A percentile compares a stretch with the other conserved stretches of the same genome.
phyloP scores from a whole-genome alignment of 1,140 invertebrate genomes.

The Drosophila sp. region DNA sequence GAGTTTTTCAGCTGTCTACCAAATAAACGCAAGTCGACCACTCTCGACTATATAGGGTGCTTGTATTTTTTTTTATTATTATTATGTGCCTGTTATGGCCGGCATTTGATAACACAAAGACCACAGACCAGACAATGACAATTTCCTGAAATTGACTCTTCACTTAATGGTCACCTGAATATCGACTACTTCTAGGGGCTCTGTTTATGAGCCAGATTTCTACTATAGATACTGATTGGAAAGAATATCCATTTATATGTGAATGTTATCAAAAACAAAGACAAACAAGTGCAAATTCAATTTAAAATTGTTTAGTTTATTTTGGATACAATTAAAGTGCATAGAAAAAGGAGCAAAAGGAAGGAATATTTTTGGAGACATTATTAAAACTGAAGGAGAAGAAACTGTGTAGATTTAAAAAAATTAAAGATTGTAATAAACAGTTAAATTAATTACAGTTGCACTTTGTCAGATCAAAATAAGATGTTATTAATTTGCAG shows the following conservation, averaged over 20 bases:
- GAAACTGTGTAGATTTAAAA: background rate
- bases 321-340: background rate
- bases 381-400: background rate
- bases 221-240: conserved; percentile 19
- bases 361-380: background rate
- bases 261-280: background rate
- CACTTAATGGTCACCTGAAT: conserved; percentile 46
- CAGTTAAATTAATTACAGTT: background rate
- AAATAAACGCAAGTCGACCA: background rate
- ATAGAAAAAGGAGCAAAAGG: background rate
- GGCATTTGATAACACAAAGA: conserved; percentile 42
- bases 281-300: conserved; percentile 18
- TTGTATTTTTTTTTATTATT: conserved; percentile 33
- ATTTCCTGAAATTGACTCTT: conserved; percentile 51
- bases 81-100: conserved; percentile 50
- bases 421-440: too few species aligned
- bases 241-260: conserved; percentile 27
- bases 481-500: background rate
- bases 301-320: conserved; percentile 13
- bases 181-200: background rate
- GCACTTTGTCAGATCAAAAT: background rate
- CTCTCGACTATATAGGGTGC: background rate
- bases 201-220: conserved; percentile 38
- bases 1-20: background rate
- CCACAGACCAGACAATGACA: conserved; percentile 41